Evolutionary conservation across 1,140 invertebrate species (phyloP), one percentile per base, ranked within the genome.

Genomic region (Drosophila orosa): DNA sequence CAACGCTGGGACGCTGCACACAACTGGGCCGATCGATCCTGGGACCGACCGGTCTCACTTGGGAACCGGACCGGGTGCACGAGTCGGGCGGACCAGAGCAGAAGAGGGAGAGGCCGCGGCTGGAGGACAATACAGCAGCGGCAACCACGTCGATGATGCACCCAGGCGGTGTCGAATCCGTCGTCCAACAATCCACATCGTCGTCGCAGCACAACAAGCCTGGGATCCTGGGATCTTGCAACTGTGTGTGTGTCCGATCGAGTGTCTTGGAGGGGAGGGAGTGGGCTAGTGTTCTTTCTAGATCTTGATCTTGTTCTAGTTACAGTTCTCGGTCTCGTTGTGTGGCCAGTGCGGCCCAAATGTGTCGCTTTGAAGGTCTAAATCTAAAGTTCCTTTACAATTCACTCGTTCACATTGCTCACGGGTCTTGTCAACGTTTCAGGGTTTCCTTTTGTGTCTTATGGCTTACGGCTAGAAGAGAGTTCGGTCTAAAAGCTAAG

Each of bases 61-160:
- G 33, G 47, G 74, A 81, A 85, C 83, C 56, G 61, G 82, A 89
- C 71, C 62, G 79, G 82, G 79, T 83, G 84, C 83, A 87, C 83
- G 86, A 83, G 40, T 89, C 79, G 84, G 76, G 84, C 72, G 84
- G 84, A 72, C 80, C 84, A 87, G 83, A 87, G 83, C 83, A 87
- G 83, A 87, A 87, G 83, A 74, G 78, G 84, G 76, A 83, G 83
- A 33, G 60, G 83, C 83, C 83, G 80, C 83, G 78, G 83, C 83
- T 87, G 83, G 83, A 87, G 83, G 83, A 87, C 83, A 87, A 87
- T n/a, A 83, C 83, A 87, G 83, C 83, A 77, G 83, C 80, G 68
- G 84, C 83, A 76, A 83, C 83, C 84, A 87, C 83, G 66, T 83
- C 80, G 75, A 61, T 78, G 72, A 57, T 74, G 83, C 81, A 86